Conservation (phyloP, 2,797 vertebrate genomes). For the Prionace glauca region DNA sequence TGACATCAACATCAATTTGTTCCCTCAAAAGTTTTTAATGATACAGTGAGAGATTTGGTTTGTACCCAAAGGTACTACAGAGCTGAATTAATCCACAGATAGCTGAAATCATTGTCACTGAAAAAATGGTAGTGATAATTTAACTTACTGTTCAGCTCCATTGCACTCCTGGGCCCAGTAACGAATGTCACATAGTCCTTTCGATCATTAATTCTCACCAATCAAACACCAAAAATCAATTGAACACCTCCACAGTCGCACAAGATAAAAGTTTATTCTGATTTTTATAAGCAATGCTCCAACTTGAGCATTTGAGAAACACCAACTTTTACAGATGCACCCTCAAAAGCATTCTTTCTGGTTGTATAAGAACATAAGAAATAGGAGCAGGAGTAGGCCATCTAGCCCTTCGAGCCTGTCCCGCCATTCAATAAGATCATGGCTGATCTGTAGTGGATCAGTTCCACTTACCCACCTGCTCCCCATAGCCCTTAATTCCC, state of each 20-base stretch:
- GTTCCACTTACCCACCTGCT: too few species aligned
- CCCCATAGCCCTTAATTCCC: too few species aligned
- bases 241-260: background rate
- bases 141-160: background rate
- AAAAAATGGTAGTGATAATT: background rate
- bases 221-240: background rate
- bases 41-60: background rate
- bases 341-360: too few species aligned
- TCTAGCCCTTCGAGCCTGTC: too few species aligned
- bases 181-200: background rate
- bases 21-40: background rate
- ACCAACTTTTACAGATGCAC: too few species aligned
- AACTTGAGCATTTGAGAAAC: background rate
- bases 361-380: too few species aligned
- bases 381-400: too few species aligned
- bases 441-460: too few species aligned
- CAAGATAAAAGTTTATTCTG: background rate
- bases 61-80: too few species aligned
- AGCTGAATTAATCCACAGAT: background rate
- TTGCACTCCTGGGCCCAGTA: background rate
- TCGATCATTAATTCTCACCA: background rate
- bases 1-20: background rate
- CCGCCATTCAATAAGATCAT: too few species aligned
- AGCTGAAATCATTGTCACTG: background rate
- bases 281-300: background rate